These are phyloP conservation scores for Hypomecis punctinalis DNA, from an alignment of 2,888 invertebrate species.

Conservation along the genomic window DNA sequence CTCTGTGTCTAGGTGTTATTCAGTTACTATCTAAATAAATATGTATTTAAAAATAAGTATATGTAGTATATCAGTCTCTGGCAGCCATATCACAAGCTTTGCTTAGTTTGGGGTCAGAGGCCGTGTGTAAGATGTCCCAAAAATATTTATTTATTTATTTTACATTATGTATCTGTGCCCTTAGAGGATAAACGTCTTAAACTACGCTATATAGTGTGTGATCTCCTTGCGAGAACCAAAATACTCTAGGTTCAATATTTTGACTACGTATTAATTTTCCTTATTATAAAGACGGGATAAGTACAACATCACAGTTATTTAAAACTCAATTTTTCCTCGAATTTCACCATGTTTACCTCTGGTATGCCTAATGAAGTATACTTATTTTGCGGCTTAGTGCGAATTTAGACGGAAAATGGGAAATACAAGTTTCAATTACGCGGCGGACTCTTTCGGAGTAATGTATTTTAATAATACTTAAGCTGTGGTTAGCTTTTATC, in stretches of 20 bases:
- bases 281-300: neutral
- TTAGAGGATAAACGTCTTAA: too few species aligned
- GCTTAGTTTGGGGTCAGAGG: too few species aligned
- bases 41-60: too few species aligned
- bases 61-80: too few species aligned
- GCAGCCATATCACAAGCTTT: too few species aligned
- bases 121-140: too few species aligned
- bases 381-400: constrained; percentile 24
- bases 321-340: constrained; percentile 1
- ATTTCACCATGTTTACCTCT: constrained; percentile 22
- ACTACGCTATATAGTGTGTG: too few species aligned
- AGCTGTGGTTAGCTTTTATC: constrained; percentile 3
- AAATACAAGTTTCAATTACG: constrained; percentile 24
- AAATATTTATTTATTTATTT: too few species aligned
- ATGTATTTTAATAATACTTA: constrained; percentile 14
- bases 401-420: constrained; percentile 24
- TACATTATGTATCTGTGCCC: too few species aligned
- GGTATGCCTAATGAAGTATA: constrained; percentile 23
- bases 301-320: constrained; percentile 5
- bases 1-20: too few species aligned
- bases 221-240: neutral
- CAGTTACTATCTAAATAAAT: too few species aligned
- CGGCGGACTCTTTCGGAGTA: constrained; percentile 1
- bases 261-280: neutral
- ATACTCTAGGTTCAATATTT: neutral